Conservation (phyloP, 2,797 vertebrate species). For the Cheirogaleus major region DNA sequence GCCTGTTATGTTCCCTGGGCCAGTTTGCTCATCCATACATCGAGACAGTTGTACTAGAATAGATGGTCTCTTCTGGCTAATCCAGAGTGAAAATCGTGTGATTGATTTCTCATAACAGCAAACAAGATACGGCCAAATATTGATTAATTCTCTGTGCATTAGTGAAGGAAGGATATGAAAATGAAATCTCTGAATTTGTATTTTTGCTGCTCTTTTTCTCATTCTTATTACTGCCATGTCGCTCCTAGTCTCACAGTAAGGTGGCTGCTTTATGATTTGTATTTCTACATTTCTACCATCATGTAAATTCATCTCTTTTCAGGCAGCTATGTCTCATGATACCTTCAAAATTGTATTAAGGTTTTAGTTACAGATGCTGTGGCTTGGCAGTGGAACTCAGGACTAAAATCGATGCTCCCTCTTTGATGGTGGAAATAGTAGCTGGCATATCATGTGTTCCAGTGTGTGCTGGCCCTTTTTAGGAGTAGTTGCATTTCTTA, state of each 20-base stretch:
- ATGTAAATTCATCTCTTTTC: background rate
- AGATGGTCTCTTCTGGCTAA: background rate
- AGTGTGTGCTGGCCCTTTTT: background rate
- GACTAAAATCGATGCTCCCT: background rate
- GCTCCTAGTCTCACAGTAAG: background rate
- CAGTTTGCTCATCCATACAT: constrained; percentile 1
- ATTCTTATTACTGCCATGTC: background rate
- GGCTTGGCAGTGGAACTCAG: background rate
- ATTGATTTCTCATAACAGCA: constrained; percentile 15
- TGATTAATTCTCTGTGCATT: background rate
- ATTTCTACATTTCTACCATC: background rate
- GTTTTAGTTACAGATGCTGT: background rate
- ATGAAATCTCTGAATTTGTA: background rate
- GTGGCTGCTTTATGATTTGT: background rate
- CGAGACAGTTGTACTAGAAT: background rate
- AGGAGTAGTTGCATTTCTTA: constrained; percentile 9
- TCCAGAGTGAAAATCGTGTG: background rate
- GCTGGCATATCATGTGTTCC: background rate
- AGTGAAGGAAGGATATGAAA: background rate
- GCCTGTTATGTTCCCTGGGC: background rate
- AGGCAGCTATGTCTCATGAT: background rate
- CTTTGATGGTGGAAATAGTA: background rate
- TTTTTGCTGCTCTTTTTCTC: background rate
- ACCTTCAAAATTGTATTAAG: background rate
- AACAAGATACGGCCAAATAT: background rate